Base-by-base conservation (phyloP, 2,888 invertebrate genomes). In the Teleogryllus oceanicus region DNA sequence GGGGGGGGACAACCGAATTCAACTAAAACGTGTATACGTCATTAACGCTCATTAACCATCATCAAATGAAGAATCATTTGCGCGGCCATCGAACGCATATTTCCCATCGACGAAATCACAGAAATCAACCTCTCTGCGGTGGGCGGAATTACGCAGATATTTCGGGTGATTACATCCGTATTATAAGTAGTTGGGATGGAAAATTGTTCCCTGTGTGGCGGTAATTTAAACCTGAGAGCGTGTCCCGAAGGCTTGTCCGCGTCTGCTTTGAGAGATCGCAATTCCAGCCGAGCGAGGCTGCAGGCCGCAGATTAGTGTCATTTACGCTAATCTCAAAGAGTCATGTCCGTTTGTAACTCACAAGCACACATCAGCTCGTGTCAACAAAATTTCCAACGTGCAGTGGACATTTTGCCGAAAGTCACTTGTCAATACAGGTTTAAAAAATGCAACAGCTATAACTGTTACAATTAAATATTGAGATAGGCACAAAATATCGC, bases 11-110 rank as follows among this genome's bases (percentile, higher is more conserved):
- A 13, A 62, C 62, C 62, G 62, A 62, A 62, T 62, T 62, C n/a
- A 62, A 62, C 62, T 62, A 62, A 62, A 62, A 62, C n/a, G 62
- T 18, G n/a, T n/a, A 37, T 37, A 37, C 4, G 62, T 62, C 62
- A 62, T 62, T 62, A 62, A 62, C 62, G 62, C 62, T 62, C 62
- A 62, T 62, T 62, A 62, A n/a, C n/a, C 13, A n/a, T 62, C n/a
- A 62, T 62, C 62, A 62, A 18, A 62, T 62, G 11, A 62, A 62
- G 62, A 62, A 62, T n/a, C 62, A 62, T 62, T 62, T 62, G n/a
- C 62, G n/a, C 13, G 62, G 62, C 16, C 62, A 62, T 13, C 62
- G 62, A 62, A n/a, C 62, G 13, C n/a, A 62, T 62, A 62, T 62
- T 62, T 18, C 62, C 13, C n/a, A 13, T 13, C 13, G n/a, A n/a